Conservation (phyloP, 2,797 vertebrate species). For the Margarornis squamiger region DNA sequence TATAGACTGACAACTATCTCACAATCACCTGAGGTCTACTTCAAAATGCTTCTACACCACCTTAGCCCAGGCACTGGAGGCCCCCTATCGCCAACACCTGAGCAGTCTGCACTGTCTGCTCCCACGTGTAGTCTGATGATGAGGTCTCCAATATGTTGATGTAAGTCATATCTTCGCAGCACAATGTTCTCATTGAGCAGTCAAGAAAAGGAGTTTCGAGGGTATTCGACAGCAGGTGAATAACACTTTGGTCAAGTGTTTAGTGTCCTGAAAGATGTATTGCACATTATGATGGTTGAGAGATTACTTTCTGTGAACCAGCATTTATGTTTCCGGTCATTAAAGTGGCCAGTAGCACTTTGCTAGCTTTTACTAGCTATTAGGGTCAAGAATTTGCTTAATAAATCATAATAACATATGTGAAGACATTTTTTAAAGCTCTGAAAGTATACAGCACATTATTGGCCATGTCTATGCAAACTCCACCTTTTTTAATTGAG, state of each 20-base stretch:
- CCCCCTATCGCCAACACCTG: background rate
- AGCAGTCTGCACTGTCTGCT: background rate
- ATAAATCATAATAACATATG: constrained; percentile 62
- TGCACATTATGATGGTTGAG: constrained; percentile 12
- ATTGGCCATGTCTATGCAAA: background rate
- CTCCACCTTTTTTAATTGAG: background rate
- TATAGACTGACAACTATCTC: background rate
- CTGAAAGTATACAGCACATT: constrained; percentile 19
- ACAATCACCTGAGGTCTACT: background rate
- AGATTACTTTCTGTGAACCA: constrained; percentile 65
- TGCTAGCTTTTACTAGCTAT: constrained; percentile 70
- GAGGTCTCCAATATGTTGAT: background rate
- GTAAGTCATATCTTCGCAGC: background rate
- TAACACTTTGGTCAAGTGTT: constrained; percentile 34
- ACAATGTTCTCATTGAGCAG: background rate
- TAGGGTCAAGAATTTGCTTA: constrained; percentile 64
- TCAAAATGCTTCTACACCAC: background rate
- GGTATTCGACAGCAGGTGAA: constrained; percentile 21
- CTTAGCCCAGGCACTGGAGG: background rate
- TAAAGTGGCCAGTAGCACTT: constrained; percentile 68
- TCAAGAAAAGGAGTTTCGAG: background rate
- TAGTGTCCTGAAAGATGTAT: constrained; percentile 50
- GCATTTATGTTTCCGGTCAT: constrained; percentile 63
- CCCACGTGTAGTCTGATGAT: background rate
- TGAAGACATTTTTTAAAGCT: constrained; percentile 45